Base-by-base conservation (phyloP, 2,888 invertebrate genomes). In the Drosophila acutilabella region DNA sequence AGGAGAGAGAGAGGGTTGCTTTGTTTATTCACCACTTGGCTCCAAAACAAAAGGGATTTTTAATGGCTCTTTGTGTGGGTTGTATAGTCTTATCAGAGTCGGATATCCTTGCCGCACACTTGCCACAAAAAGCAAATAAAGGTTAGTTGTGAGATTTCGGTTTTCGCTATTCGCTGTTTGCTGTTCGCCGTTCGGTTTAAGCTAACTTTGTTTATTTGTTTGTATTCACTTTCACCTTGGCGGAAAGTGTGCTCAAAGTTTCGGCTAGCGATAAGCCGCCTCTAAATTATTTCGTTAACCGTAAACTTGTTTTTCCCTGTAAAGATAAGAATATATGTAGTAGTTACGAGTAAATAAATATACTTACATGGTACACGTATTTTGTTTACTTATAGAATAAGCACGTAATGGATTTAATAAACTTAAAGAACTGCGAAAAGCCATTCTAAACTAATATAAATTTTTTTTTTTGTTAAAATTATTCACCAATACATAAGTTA, bases 41-140 rank as follows among this genome's bases (percentile, higher is more conserved):
- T 59, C 53, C 41, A 57, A 74, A 69, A 83, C 89, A 88, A 88
- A 88, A 73, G 77, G 78, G 69, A 65, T 60, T 80, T 88, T 88
- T 88, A 84, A 84, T 88, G 83, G 78, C 71, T 60, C 83, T 80
- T 13, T 36, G 36, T 36, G 36, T 36, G 68, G 58, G 67, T 59
- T 36, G 36, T 13, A 36, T 13, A 36, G 36, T 60, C 80, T 89
- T 89, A 87, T 87, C 86, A 71, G 71, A 69, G 64, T 57, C 86
- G 86, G 86, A 87, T 89, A 87, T 87, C 88, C 86, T 88, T 61
- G 60, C 61, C 67, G 64, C 65, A 73, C 57, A 70, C 59, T 80
- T 65, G 48, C 74, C 84, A 75, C 85, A 74, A 75, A 78, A 80
- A 75, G 13, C 88, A 84, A 89, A 89, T 87, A 85, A 89, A 89